A percentile compares a stretch with the other conserved stretches of the same genome.
phyloP scores from a whole-genome alignment of 1,140 invertebrate genomes.

The Macrocentrus cingulum region DNA sequence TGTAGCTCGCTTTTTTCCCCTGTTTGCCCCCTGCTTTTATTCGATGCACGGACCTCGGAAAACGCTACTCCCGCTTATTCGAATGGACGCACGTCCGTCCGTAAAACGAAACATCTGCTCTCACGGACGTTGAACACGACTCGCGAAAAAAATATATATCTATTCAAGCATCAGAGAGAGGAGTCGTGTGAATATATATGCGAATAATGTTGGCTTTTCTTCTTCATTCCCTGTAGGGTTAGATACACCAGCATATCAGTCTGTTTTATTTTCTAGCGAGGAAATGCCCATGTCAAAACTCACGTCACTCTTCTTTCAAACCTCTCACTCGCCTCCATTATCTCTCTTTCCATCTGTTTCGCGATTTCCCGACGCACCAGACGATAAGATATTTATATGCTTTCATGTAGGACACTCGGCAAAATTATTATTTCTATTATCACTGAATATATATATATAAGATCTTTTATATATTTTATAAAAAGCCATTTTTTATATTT shows the following conservation, averaged over 20 bases:
- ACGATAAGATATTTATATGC: conserved; percentile 27
- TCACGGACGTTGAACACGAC: conserved; percentile 13
- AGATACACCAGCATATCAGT: neutral
- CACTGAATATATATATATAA: too few species aligned
- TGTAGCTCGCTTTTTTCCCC: conserved; percentile 7
- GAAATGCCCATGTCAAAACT: conserved; percentile 28
- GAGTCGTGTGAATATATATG: neutral
- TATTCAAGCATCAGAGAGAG: neutral
- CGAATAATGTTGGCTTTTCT: neutral
- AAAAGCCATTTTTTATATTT: too few species aligned
- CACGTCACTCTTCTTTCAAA: neutral
- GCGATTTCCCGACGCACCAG: conserved; percentile 9
- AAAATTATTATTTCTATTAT: conserved; percentile 24
- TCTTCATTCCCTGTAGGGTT: neutral
- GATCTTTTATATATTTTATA: too few species aligned
- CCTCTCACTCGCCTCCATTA: neutral
- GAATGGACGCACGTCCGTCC: conserved; percentile 26
- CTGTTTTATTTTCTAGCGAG: conserved; percentile 21
- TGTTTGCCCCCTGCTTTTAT: conserved; percentile 21
- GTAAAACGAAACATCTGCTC: conserved; percentile 31
- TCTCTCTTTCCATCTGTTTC: neutral
- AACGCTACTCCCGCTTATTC: conserved; percentile 21
- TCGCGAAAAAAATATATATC: conserved; percentile 18
- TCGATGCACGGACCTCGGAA: conserved; percentile 18
- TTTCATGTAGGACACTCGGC: conserved; percentile 15